Evolutionary conservation across 2,113 vertebrate genomes (phyloP).

Genomic region (Phyllostomus discolor): DNA sequence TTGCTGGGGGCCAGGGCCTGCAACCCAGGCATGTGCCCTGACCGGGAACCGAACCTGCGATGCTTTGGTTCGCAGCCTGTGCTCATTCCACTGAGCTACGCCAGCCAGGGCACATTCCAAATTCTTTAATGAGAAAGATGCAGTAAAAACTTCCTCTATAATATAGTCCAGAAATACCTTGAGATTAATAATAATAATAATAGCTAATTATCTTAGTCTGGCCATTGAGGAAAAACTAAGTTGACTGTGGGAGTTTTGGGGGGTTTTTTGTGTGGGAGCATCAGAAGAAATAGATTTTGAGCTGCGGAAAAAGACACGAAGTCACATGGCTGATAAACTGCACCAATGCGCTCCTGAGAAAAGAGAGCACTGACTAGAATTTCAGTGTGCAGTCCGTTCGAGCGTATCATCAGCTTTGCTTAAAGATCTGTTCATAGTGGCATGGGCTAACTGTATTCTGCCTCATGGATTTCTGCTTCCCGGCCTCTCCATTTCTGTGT

Average conservation of each 20-base stretch:
- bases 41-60: too few relatives aligned
- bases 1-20: too few relatives aligned
- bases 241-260: neutral
- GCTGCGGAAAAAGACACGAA: neutral
- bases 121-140: neutral
- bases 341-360: conserved; percentile 7
- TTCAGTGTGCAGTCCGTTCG: conserved; percentile 10
- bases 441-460: neutral
- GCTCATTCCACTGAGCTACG: too few relatives aligned
- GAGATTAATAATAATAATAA: neutral
- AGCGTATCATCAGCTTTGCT: conserved; percentile 52
- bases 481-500: neutral
- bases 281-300: conserved; percentile 21
- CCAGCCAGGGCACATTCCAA: too few relatives aligned
- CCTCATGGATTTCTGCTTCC: conserved; percentile 18
- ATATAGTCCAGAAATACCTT: conserved; percentile 8
- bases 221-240: conserved; percentile 11
- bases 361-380: conserved; percentile 17
- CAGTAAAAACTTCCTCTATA: neutral
- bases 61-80: too few relatives aligned
- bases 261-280: neutral
- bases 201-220: neutral
- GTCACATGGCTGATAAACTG: neutral
- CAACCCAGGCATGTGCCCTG: too few relatives aligned
- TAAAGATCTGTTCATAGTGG: conserved; percentile 19